Base-by-base conservation (phyloP, 2,797 vertebrate genomes). In the Mus spretus region DNA sequence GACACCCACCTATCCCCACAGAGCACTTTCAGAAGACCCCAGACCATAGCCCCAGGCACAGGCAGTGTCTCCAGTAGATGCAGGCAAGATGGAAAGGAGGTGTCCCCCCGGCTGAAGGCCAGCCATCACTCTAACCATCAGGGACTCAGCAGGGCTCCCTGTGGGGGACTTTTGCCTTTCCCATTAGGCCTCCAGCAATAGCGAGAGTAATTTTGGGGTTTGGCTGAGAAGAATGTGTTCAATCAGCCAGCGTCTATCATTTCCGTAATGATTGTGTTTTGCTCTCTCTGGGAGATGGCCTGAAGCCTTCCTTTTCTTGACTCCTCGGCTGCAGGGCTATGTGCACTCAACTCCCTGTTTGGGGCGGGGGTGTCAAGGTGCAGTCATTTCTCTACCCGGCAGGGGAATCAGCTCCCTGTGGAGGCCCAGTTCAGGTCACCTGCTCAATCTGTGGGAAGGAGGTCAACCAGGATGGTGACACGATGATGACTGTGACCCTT, bases 251-350 rank as follows among this genome's bases (percentile, higher is more conserved):
- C 13, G 12, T 92, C 80, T 96, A 8, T 78, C 79, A 57, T 92
- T 91, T 95, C 70, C 24, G 2, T 93, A 70, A 94, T 92, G 95
- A 95, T 93, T 65, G 87, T 34, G 91, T 95, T 97, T 97, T 96
- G 96, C 91, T 92, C 89, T 96, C 24, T 13, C 59, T 80, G 57
- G 0, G 61, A 94, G 91, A 89, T 11, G 88, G 75, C 95, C 93
- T 63, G 78, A 26, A 98, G 82, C 98, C 82, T 97, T 97, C 97
- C 95, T 97, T 98, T 95, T 95, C 96, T 61, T 97, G 96, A 96
- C 94, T 98, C 65, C 3, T 91, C 94, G 87, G 92, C 95, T 93
- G 97, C 84, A 26, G 91, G 97, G 57, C 34, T 22, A 47, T 15
- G 22, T 1, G n/a, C 13, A n/a, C 50, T 70, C 67, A 93, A 94